Conservation (phyloP, 2,888 invertebrate genomes). For the Linyphia triangularis region DNA sequence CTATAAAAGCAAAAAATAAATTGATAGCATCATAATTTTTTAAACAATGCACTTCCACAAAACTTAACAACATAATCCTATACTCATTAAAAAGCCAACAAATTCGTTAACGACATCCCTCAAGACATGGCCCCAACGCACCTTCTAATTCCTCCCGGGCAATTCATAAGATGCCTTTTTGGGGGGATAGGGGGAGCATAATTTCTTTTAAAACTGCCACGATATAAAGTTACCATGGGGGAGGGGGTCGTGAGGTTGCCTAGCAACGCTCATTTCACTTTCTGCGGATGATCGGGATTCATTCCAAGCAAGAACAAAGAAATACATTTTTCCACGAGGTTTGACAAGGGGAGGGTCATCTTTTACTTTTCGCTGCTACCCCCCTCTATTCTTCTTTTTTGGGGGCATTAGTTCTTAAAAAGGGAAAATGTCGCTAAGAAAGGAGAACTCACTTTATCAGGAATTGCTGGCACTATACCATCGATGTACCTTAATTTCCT, state of each 20-base stretch:
- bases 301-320: conserved; percentile 49
- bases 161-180: neutral
- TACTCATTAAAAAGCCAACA: too few species aligned
- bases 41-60: too few species aligned
- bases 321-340: conserved; percentile 7
- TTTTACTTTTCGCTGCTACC: conserved; percentile 12
- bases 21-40: too few species aligned
- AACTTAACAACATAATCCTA: too few species aligned
- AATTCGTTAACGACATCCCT: too few species aligned
- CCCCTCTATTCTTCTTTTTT: neutral
- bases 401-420: conserved; percentile 1
- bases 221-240: neutral
- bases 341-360: conserved; percentile 25
- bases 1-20: too few species aligned
- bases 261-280: conserved; percentile 54
- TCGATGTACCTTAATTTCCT: neutral
- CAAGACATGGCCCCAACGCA: too few species aligned
- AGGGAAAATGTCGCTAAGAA: conserved; percentile 1
- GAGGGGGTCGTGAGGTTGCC: conserved; percentile 38
- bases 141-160: neutral
- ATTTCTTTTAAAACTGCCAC: neutral
- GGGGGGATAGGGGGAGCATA: neutral
- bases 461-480: conserved; percentile 53
- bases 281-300: conserved; percentile 49
- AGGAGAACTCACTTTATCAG: conserved; percentile 42